Evolutionary conservation across 2,797 vertebrate genomes (phyloP).

Genomic region (Erpetoichthys calabaricus): DNA sequence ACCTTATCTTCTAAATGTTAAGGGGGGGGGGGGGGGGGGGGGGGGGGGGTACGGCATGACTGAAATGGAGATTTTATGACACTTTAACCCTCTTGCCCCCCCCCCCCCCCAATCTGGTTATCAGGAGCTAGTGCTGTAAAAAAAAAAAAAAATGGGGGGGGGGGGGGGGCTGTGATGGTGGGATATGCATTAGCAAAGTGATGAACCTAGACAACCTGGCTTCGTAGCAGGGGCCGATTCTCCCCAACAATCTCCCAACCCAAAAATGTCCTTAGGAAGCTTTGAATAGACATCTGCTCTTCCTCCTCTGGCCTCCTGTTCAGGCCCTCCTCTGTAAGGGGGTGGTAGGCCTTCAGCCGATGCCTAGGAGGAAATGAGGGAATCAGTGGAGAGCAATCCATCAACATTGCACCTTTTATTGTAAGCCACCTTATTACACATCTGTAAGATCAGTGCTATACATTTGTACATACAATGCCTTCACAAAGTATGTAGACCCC

Average conservation of each 20-base stretch:
- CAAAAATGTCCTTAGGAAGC: slow-evolving; percentile 61
- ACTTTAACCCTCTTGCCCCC: too few species aligned
- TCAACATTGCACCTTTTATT: not conserved
- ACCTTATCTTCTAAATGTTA: too few species aligned
- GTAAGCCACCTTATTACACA: slow-evolving; percentile 4
- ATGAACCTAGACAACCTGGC: slow-evolving; percentile 47
- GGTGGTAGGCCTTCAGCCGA: slow-evolving; percentile 52
- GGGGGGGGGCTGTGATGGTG: too few species aligned
- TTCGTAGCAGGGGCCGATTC: slow-evolving; percentile 63
- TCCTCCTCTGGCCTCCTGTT: slow-evolving; percentile 18
- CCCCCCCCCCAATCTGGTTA: too few species aligned
- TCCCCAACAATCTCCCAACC: slow-evolving; percentile 51
- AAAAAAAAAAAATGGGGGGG: too few species aligned
- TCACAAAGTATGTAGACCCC: not conserved
- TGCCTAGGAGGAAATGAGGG: slow-evolving; percentile 29
- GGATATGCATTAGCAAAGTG: not conserved
- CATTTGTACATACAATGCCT: not conserved
- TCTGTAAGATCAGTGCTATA: slow-evolving; percentile 16
- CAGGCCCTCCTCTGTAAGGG: slow-evolving; percentile 33
- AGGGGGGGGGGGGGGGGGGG: too few species aligned
- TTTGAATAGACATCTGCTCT: slow-evolving; percentile 43
- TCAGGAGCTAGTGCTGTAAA: too few species aligned
- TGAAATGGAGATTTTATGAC: too few species aligned
- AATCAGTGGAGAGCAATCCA: slow-evolving; percentile 1
- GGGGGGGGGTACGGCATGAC: too few species aligned